Base-by-base conservation (phyloP, 2,797 vertebrate species). In the Cirrhinus molitorella region DNA sequence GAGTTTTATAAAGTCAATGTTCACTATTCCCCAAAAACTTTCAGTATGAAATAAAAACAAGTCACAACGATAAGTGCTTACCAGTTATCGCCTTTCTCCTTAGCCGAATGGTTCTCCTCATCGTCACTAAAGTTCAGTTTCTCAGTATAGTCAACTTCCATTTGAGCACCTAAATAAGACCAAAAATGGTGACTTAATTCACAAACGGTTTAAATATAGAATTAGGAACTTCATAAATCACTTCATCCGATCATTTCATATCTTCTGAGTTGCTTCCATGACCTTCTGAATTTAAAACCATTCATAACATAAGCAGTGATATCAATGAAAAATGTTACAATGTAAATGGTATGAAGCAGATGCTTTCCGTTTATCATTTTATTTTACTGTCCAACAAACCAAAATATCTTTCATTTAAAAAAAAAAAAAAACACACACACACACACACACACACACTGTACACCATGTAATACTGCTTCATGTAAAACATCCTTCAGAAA, bases 91-190 rank as follows among this genome's bases (percentile, higher is more conserved):
- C 93, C 92, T 89, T 96, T 97, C 1, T 98, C 98, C 90, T 98
- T 99, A 89, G 91, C 92, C 84, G 95, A 93, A 88, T 97, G 97
- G 92, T 98, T 97, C 65, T 99, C 98, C 84, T 99, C 98, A 57
- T 99, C 98, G 31, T 99, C 98, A 76, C 98, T 99, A 93, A 99
- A 99, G 90, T 99, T 99, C 19, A 99, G 92, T 91, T 99, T 98
- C 88, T 99, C 98, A 0, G 97, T 97, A 88, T 99, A 99, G 93
- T 99, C 98, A 80, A 99, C 98, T 92, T 99, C 98, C 94, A 97
- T 99, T 87, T 99, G 98, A 88, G 98, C 98, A 91, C 98, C 98
- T 99, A 89, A 53, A 28, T 13, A 45, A 79, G 19, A 85, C 31
- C n/a, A 57, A 49, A 31, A 78, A 12, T 12, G 19, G 5, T 55